These are phyloP conservation scores for Helicoverpa armigera DNA, from an alignment of 1,140 invertebrate genomes.

Conservation along the genomic window DNA sequence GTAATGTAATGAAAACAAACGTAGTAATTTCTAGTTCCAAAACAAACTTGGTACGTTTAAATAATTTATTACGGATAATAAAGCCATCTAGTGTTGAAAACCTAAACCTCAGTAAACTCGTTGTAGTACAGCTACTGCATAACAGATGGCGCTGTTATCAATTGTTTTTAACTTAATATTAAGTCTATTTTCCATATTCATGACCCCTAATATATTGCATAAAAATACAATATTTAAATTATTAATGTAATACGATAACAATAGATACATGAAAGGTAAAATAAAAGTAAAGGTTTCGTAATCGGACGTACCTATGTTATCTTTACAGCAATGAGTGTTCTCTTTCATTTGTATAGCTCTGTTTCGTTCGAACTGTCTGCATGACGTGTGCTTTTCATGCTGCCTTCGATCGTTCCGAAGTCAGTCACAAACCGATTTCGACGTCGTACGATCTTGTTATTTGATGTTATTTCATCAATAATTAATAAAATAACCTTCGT, in stretches of 20 bases:
- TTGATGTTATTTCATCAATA: constrained; percentile 46
- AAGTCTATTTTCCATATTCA: not conserved
- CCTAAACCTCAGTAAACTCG: not conserved
- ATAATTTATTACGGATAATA: not conserved
- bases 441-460: constrained; percentile 64
- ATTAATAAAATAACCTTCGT: constrained; percentile 51
- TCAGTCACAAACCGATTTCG: constrained; percentile 78
- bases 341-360: constrained; percentile 59
- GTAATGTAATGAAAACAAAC: no score
- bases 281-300: constrained; percentile 24
- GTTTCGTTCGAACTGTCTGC: constrained; percentile 69
- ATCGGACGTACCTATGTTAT: constrained; percentile 53
- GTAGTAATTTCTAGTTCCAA: no score
- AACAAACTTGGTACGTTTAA: no score
- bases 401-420: constrained; percentile 69
- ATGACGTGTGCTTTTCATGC: constrained; percentile 72
- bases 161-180: not conserved
- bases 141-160: constrained; percentile 56
- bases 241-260: constrained; percentile 8
- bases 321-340: constrained; percentile 40
- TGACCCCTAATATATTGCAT: not conserved
- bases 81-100: constrained; percentile 39
- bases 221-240: constrained; percentile 2
- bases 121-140: constrained; percentile 43
- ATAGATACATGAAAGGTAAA: constrained; percentile 30